A percentile compares a stretch with the other conserved stretches of the same genome.
Conservation (phyloP, 2,888 invertebrate genomes). For the Muschampia plurimacula region DNA sequence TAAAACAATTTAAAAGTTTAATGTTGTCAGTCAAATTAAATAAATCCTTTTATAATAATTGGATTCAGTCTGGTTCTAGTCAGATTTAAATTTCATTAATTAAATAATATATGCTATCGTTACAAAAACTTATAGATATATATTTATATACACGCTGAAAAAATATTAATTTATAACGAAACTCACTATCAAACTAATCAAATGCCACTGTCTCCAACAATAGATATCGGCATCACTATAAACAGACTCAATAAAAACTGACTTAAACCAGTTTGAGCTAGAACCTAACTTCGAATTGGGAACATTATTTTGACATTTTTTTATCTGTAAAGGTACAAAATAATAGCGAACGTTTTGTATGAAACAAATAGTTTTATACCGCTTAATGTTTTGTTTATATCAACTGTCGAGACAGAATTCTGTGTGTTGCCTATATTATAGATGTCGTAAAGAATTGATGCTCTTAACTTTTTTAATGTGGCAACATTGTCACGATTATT, state of each 20-base stretch:
- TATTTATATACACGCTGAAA: not conserved
- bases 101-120: not conserved
- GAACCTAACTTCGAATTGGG: not conserved
- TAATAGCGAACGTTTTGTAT: slow-evolving; percentile 20
- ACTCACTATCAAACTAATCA: not conserved
- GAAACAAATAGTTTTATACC: slow-evolving; percentile 8
- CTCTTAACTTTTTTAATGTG: slow-evolving; percentile 37
- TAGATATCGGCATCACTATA: slow-evolving; percentile 13
- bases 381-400: not conserved
- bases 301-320: slow-evolving; percentile 19
- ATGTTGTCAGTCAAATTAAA: slow-evolving; percentile 31
- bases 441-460: slow-evolving; percentile 5
- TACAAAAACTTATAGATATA: not conserved
- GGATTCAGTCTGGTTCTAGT: slow-evolving; percentile 36
- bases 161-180: not conserved
- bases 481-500: slow-evolving; percentile 45
- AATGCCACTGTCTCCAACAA: not conserved
- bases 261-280: slow-evolving; percentile 9
- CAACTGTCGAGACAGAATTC: not conserved
- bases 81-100: slow-evolving; percentile 27
- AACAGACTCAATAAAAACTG: slow-evolving; percentile 1
- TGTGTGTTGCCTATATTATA: slow-evolving; percentile 8
- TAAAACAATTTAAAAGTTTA: slow-evolving; percentile 19
- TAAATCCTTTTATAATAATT: slow-evolving; percentile 25
- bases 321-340: slow-evolving; percentile 31